Percentiles rank a stretch among this genome's conserved stretches.
Conservation (phyloP, 1,140 invertebrate species). For the Laodelphax striatellus region DNA sequence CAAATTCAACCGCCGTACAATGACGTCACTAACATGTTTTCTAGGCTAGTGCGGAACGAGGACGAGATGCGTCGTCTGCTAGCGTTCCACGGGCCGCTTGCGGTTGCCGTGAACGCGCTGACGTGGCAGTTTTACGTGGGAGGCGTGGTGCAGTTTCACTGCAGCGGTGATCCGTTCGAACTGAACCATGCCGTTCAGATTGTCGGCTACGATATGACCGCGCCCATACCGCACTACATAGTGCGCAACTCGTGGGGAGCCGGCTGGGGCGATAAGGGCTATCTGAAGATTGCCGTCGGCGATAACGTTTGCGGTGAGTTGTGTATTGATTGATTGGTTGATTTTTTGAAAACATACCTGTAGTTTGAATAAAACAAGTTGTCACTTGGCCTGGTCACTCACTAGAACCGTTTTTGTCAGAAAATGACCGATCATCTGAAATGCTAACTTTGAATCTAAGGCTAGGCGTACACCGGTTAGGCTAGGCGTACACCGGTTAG, state of each 20-base stretch:
- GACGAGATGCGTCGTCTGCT: slow-evolving; percentile 49
- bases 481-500: too few relatives aligned
- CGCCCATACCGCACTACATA: slow-evolving; percentile 67
- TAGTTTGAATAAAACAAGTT: too few relatives aligned
- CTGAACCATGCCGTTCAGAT: slow-evolving; percentile 78
- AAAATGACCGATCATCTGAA: too few relatives aligned
- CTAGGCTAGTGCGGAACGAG: slow-evolving; percentile 53
- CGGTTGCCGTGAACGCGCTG: slow-evolving; percentile 68
- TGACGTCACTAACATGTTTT: not conserved
- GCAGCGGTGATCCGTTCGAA: slow-evolving; percentile 45
- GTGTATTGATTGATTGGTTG: not conserved
- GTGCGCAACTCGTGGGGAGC: slow-evolving; percentile 77
- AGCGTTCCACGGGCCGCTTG: slow-evolving; percentile 59
- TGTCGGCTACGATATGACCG: slow-evolving; percentile 68
- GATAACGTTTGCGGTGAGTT: slow-evolving; percentile 62
- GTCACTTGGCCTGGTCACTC: too few relatives aligned
- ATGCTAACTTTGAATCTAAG: too few relatives aligned
- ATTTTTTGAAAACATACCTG: too few relatives aligned
- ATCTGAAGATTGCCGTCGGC: slow-evolving; percentile 64
- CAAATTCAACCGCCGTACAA: too few relatives aligned
- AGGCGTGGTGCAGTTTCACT: slow-evolving; percentile 74
- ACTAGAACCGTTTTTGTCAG: too few relatives aligned
- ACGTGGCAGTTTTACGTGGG: slow-evolving; percentile 82
- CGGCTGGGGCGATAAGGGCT: slow-evolving; percentile 63
- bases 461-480: too few relatives aligned